phyloP scores from a whole-genome alignment of 2,888 invertebrate species.

The Drosophila putrida region DNA sequence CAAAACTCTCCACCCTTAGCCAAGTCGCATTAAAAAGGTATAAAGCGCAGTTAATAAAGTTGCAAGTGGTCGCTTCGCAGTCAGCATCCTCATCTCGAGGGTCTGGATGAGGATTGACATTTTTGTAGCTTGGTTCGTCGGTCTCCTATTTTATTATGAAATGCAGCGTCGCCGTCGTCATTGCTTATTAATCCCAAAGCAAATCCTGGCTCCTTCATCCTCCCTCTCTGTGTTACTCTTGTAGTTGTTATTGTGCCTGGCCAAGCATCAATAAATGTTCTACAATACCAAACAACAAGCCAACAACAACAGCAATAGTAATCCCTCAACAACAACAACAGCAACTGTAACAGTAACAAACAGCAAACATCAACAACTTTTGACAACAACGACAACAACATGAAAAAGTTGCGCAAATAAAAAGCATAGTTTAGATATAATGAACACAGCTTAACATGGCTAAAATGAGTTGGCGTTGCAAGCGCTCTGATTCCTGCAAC shows the following conservation, averaged over 20 bases:
- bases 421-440: slow-evolving; percentile 71
- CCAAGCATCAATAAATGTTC: slow-evolving; percentile 77
- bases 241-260: slow-evolving; percentile 47
- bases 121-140: slow-evolving; percentile 27
- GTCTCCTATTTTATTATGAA: slow-evolving; percentile 54
- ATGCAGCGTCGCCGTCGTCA: slow-evolving; percentile 46
- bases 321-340: slow-evolving; percentile 46
- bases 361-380: slow-evolving; percentile 23
- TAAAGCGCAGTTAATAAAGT: slow-evolving; percentile 71
- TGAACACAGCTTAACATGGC: slow-evolving; percentile 75
- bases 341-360: slow-evolving; percentile 30
- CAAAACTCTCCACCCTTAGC: neutral
- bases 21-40: slow-evolving; percentile 62
- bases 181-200: slow-evolving; percentile 70
- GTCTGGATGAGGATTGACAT: slow-evolving; percentile 43
- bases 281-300: slow-evolving; percentile 56
- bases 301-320: slow-evolving; percentile 44
- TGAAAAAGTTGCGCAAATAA: slow-evolving; percentile 56
- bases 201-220: slow-evolving; percentile 47
- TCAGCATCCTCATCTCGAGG: slow-evolving; percentile 40
- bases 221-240: slow-evolving; percentile 7
- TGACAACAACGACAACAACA: slow-evolving; percentile 8
- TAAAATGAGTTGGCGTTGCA: slow-evolving; percentile 69
- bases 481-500: slow-evolving; percentile 30
- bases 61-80: slow-evolving; percentile 62